Conservation (phyloP, 2,888 invertebrate species). For the Dioctria linearis region DNA sequence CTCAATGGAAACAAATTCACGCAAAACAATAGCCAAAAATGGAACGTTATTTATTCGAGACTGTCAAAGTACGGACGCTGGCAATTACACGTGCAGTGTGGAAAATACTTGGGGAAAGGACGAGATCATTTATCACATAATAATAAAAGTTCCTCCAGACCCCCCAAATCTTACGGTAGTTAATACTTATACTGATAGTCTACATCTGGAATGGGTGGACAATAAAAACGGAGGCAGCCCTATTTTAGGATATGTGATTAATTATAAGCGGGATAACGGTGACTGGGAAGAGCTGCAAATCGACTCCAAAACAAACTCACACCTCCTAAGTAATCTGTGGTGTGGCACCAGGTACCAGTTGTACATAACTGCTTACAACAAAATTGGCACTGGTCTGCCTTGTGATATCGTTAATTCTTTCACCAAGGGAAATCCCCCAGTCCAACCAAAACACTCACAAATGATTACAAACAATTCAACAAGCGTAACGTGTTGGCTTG, state of each 20-base stretch:
- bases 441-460: slow-evolving; percentile 84
- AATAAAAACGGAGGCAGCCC: slow-evolving; percentile 88
- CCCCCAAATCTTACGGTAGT: slow-evolving; percentile 86
- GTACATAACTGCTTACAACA: slow-evolving; percentile 91
- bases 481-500: slow-evolving; percentile 88
- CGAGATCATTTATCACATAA: slow-evolving; percentile 81
- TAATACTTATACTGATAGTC: slow-evolving; percentile 86
- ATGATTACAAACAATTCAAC: slow-evolving; percentile 89
- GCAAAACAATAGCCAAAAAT: slow-evolving; percentile 78
- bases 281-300: slow-evolving; percentile 94
- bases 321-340: slow-evolving; percentile 86
- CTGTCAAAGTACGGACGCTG: slow-evolving; percentile 84
- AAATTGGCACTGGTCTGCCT: slow-evolving; percentile 90
- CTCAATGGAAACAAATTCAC: slow-evolving; percentile 79
- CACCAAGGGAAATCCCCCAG: slow-evolving; percentile 85
- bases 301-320: slow-evolving; percentile 84
- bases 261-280: slow-evolving; percentile 90
- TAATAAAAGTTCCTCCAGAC: slow-evolving; percentile 87
- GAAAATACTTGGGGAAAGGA: slow-evolving; percentile 89
- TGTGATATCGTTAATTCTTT: slow-evolving; percentile 90
- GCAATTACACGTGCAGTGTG: slow-evolving; percentile 91
- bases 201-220: slow-evolving; percentile 86
- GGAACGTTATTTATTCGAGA: slow-evolving; percentile 85
- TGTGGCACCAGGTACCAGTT: slow-evolving; percentile 91
- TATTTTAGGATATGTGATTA: slow-evolving; percentile 88